Evolutionary conservation across 2,888 invertebrate genomes (phyloP), one percentile per base, ranked within the genome.

Genomic region (Taphrorychus bicolor): DNA sequence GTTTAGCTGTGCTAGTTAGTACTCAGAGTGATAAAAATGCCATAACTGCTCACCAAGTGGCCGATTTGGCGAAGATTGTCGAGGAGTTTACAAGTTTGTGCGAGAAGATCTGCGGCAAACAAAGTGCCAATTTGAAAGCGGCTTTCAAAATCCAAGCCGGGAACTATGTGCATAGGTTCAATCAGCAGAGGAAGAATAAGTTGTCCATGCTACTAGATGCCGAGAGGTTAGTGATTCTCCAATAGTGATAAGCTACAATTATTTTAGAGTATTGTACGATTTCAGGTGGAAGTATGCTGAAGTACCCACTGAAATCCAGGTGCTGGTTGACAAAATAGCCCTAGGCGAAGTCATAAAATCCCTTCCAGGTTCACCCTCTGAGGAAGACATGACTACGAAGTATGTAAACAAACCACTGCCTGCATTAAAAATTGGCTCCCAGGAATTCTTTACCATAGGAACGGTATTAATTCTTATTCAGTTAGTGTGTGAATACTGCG

Each of bases 401-500:
- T 82, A 80, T 73, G 81, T 81, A 11, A 83, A 81, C 71, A 82
- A 84, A 70, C 85, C 87, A 69, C 83, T 84, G 66, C 86, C 88
- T 58, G 86, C 84, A 72, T 59, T 71, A 51, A 73, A 69, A 65
- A 78, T 82, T 5, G 81, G 80, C 7, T 69, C 77, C 48, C 80
- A 93, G 79, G 89, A 88, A 60, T 94, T 87, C 82, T 88, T 91
- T 11, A 88, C 93, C 45, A 91, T 93, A 18, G 89, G 91, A 32
- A 92, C 96, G 24, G 94, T 93, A 19, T 85, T 98, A 73, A 87
- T 97, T 76, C 86, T 98, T 71, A 87, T 98, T 64, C 92, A 94
- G 82, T 93, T 97, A 84, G 87, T 97, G 73, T 88, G 94, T 70
- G 97, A 98, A 82, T 98, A 98, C 81, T 96, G 97, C 84, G 89